These are phyloP conservation scores for Mus minutoides DNA, from an alignment of 2,797 vertebrate genomes.

Conservation along the genomic window DNA sequence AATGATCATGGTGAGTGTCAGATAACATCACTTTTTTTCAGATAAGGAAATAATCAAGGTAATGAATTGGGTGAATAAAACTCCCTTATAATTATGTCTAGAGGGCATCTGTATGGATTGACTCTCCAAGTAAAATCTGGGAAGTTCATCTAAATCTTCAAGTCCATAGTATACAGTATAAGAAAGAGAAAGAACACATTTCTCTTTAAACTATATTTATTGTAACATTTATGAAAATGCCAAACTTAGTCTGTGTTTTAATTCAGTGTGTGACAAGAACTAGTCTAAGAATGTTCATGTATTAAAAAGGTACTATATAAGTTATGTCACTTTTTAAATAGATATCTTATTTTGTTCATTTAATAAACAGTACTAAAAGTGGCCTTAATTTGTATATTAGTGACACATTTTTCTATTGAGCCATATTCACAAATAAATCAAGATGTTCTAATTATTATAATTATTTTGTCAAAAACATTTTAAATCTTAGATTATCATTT, in stretches of 20 bases:
- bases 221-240: neutral
- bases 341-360: neutral
- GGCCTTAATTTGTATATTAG: neutral
- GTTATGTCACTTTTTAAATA: neutral
- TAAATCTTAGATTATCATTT: neutral
- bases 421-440: neutral
- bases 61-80: neutral
- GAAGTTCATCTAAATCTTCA: neutral
- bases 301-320: neutral
- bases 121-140: neutral
- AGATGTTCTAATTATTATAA: conserved; percentile 34
- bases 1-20: neutral
- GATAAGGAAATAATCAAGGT: neutral
- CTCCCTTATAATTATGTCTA: conserved; percentile 13
- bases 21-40: neutral
- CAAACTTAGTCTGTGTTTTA: neutral
- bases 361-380: neutral
- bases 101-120: neutral
- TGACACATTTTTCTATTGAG: neutral
- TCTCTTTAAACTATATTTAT: neutral
- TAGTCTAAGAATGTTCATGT: neutral
- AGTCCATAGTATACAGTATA: neutral
- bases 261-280: neutral
- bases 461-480: conserved; percentile 37
- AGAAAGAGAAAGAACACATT: neutral